Conservation (phyloP, 2,888 invertebrate species). For the Cosmorhoe ocellata region DNA sequence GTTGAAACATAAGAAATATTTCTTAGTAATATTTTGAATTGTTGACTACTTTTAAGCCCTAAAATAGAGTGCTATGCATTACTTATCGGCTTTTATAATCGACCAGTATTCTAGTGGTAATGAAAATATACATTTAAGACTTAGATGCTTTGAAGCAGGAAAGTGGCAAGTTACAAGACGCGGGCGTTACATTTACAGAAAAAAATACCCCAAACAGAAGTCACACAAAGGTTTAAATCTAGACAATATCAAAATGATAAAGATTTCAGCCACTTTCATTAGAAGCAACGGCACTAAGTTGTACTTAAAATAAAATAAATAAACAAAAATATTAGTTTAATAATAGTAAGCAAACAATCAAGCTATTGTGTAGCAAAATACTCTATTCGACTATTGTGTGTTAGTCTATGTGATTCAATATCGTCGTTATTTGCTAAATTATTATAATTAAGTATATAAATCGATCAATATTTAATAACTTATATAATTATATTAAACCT, state of each 20-base stretch:
- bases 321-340: slow-evolving; percentile 32
- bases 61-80: slow-evolving; percentile 53
- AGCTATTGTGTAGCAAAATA: slow-evolving; percentile 48
- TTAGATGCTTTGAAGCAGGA: slow-evolving; percentile 22
- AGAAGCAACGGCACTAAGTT: slow-evolving; percentile 16
- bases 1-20: slow-evolving; percentile 51
- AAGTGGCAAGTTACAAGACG: neutral
- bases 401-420: slow-evolving; percentile 52
- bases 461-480: slow-evolving; percentile 34
- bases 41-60: slow-evolving; percentile 78
- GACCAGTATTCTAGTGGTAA: slow-evolving; percentile 51
- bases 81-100: slow-evolving; percentile 54
- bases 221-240: too few species aligned
- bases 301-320: slow-evolving; percentile 29
- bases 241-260: too few species aligned
- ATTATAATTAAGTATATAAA: slow-evolving; percentile 25
- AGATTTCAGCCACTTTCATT: slow-evolving; percentile 26
- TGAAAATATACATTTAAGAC: slow-evolving; percentile 18
- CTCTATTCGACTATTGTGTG: slow-evolving; percentile 45
- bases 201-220: too few species aligned
- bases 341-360: slow-evolving; percentile 41
- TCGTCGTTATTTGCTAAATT: slow-evolving; percentile 31
- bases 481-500: slow-evolving; percentile 16
- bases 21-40: slow-evolving; percentile 69
- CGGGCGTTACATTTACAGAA: too few species aligned